These are phyloP conservation scores for Aradus depressus DNA, from an alignment of 2,888 invertebrate species.

Conservation along the genomic window DNA sequence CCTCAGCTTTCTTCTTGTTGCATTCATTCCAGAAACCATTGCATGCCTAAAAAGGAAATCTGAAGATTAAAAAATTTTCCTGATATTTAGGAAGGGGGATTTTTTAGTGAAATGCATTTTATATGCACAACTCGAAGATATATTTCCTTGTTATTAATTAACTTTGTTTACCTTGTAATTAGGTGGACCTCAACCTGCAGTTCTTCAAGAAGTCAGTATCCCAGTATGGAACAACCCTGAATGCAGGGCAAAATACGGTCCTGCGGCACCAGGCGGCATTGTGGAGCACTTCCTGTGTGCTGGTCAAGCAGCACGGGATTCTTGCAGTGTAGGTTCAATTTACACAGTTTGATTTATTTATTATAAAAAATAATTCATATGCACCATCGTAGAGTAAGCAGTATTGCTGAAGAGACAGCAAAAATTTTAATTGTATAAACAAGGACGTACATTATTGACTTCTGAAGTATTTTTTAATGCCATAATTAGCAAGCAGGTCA, in stretches of 20 bases:
- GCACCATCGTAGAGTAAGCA: no score
- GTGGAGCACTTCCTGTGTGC: conserved; percentile 82
- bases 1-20: no score
- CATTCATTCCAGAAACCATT: no score
- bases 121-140: no score
- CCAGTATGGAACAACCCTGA: conserved; percentile 71
- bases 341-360: not conserved
- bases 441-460: no score
- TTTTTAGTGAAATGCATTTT: not conserved
- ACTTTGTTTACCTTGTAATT: no score
- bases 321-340: conserved; percentile 79
- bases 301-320: conserved; percentile 71
- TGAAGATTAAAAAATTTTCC: not conserved
- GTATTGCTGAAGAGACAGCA: no score
- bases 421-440: no score
- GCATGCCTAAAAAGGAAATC: not conserved
- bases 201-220: conserved; percentile 71
- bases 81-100: not conserved
- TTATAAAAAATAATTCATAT: not conserved
- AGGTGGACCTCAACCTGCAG: conserved; percentile 72
- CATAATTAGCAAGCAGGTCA: no score
- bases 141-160: no score
- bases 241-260: conserved; percentile 68
- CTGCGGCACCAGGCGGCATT: conserved; percentile 80
- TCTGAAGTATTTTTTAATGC: no score